Percentiles rank a stretch among this genome's conserved stretches.
These are phyloP conservation scores for Esox niger DNA, from an alignment of 2,113 vertebrate genomes.

Conservation along the genomic window DNA sequence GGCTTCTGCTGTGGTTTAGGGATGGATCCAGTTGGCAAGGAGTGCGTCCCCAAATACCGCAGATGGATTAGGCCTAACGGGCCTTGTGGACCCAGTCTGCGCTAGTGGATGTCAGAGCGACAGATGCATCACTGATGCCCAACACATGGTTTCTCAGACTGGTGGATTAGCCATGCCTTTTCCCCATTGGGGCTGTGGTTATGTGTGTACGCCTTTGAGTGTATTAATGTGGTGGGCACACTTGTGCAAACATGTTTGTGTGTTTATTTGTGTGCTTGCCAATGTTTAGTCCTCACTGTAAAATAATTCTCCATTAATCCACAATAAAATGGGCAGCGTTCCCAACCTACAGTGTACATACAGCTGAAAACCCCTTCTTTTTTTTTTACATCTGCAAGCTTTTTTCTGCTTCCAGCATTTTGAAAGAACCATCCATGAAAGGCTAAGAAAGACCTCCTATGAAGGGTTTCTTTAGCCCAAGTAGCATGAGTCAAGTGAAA, in stretches of 20 bases:
- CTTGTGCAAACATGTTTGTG: no score
- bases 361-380: neutral
- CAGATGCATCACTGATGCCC: conserved; percentile 61
- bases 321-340: conserved; percentile 9
- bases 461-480: neutral
- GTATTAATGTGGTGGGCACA: neutral
- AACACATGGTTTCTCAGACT: conserved; percentile 64
- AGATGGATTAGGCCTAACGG: conserved; percentile 62
- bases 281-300: conserved; percentile 1
- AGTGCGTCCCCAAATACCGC: conserved; percentile 52
- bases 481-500: neutral
- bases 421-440: neutral
- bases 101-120: conserved; percentile 58
- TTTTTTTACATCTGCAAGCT: neutral
- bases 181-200: conserved; percentile 1
- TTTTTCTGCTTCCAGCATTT: neutral
- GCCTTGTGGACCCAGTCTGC: conserved; percentile 52
- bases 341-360: neutral
- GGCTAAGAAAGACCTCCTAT: neutral
- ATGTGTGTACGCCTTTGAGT: neutral
- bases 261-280: neutral
- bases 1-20: conserved; percentile 60
- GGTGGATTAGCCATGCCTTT: conserved; percentile 59
- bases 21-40: conserved; percentile 58
- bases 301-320: conserved; percentile 28